Conservation (phyloP, 2,797 vertebrate genomes). For the Enteromius fasciolatus region DNA sequence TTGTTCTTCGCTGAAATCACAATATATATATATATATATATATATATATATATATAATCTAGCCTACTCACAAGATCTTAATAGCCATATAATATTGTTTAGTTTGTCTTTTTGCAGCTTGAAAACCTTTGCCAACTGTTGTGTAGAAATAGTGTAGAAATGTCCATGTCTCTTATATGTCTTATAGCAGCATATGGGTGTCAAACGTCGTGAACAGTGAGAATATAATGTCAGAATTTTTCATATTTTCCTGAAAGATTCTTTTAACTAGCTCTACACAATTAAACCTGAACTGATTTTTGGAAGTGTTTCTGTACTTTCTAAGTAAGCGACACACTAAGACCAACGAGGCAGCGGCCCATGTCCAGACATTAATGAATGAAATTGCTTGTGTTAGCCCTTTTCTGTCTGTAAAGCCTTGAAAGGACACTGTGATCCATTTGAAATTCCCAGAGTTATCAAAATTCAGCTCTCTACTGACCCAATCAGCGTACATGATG, state of each 20-base stretch:
- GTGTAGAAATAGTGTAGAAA: neutral
- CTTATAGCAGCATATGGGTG: neutral
- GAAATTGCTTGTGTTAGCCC: slow-evolving; percentile 37
- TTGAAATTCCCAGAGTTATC: slow-evolving; percentile 25
- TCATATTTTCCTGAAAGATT: neutral
- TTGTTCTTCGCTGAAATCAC: no score
- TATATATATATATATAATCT: no score
- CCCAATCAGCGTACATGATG: slow-evolving; percentile 27
- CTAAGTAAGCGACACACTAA: neutral
- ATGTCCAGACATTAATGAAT: slow-evolving; percentile 33
- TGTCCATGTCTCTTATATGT: neutral
- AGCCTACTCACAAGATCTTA: neutral
- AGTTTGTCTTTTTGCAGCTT: neutral
- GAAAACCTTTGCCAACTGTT: neutral
- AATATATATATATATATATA: no score
- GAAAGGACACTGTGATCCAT: slow-evolving; percentile 28
- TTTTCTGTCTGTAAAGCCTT: slow-evolving; percentile 23
- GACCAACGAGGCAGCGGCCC: neutral
- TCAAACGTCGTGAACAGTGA: neutral
- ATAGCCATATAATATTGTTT: neutral
- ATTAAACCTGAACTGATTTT: neutral
- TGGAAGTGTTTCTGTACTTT: neutral
- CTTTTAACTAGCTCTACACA: neutral
- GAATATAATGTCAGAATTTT: neutral
- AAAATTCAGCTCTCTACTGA: slow-evolving; percentile 19